These are phyloP conservation scores for Zaprionus davidi DNA, from an alignment of 1,140 invertebrate genomes.

Conservation along the genomic window DNA sequence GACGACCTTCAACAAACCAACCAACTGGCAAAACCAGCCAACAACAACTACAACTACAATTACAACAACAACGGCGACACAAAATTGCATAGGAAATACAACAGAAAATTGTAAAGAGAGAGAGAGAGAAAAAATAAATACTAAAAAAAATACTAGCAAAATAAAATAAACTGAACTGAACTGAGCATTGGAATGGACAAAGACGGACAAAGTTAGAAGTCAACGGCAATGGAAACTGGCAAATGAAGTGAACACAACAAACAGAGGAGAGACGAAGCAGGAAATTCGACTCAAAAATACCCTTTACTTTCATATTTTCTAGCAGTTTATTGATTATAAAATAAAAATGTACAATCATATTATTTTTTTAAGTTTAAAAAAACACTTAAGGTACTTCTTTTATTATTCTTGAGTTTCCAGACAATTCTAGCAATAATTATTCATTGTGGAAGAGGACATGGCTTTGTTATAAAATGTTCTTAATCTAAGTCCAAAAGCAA, in stretches of 20 bases:
- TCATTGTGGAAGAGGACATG: too few species aligned
- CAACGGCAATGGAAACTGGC: slow-evolving; percentile 37
- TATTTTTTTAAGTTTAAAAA: neutral
- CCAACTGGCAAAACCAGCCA: slow-evolving; percentile 57
- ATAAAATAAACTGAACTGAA: slow-evolving; percentile 52
- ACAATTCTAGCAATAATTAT: neutral
- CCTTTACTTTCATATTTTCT: neutral
- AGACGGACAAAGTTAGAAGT: slow-evolving; percentile 67
- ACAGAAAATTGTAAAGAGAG: slow-evolving; percentile 22
- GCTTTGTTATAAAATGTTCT: too few species aligned
- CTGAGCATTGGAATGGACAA: slow-evolving; percentile 10
- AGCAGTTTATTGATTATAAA: neutral
- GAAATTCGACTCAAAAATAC: slow-evolving; percentile 8
- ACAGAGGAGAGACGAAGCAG: neutral
- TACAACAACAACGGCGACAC: slow-evolving; percentile 40
- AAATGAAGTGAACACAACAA: slow-evolving; percentile 63
- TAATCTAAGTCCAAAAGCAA: too few species aligned
- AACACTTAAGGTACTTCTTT: neutral
- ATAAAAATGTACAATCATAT: neutral
- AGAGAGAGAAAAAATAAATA: slow-evolving; percentile 31
- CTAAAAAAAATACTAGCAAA: slow-evolving; percentile 21
- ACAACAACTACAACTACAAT: slow-evolving; percentile 38
- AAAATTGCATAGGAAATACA: slow-evolving; percentile 65
- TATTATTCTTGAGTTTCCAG: neutral
- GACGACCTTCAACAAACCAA: slow-evolving; percentile 64